phyloP scores from a whole-genome alignment of 2,797 vertebrate genomes.

The Ataeniobius toweri region DNA sequence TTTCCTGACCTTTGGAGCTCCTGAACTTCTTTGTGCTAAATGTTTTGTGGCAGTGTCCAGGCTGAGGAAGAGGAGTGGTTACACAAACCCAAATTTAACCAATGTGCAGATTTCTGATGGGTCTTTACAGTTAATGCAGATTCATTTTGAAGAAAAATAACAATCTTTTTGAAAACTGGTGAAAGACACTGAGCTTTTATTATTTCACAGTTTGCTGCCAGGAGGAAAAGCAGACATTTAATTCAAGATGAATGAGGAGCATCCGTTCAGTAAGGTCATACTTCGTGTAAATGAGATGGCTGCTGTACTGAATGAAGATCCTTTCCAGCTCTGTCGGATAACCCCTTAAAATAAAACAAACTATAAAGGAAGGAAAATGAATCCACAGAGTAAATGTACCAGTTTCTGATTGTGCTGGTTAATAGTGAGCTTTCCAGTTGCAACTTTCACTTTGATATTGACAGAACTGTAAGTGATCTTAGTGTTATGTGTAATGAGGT shows the following conservation, averaged over 20 bases:
- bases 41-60: constrained; percentile 45
- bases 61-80: constrained; percentile 46
- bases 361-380: background rate
- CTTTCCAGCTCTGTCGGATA: background rate
- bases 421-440: background rate
- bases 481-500: background rate
- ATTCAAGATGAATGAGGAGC: background rate
- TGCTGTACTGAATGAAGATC: background rate
- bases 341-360: background rate
- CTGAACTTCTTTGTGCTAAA: constrained; percentile 32
- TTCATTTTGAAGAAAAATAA: background rate
- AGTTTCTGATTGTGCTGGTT: background rate
- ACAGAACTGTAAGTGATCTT: background rate
- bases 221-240: background rate
- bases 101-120: background rate
- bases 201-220: background rate
- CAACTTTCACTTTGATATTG: background rate
- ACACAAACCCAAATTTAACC: constrained; percentile 5
- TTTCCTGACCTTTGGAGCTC: constrained; percentile 26
- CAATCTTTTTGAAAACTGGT: background rate
- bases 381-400: background rate
- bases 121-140: background rate
- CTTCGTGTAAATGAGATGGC: background rate
- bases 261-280: background rate
- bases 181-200: background rate